Conservation (phyloP, 2,888 invertebrate species). For the Hemicrepidius hirtus region DNA sequence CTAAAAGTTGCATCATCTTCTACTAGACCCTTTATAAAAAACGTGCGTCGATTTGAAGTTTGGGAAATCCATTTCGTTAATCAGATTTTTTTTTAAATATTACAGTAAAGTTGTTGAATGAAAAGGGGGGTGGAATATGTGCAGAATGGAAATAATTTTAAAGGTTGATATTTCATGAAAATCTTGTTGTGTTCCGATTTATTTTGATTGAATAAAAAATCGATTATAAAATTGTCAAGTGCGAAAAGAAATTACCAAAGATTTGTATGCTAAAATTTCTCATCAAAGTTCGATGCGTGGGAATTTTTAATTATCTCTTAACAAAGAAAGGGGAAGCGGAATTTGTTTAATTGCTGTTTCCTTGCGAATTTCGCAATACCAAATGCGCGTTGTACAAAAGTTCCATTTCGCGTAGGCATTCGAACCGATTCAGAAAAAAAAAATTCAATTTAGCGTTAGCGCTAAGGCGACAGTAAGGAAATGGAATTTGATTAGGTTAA, state of each 20-base stretch:
- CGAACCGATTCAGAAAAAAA: neutral
- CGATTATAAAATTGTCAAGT: slow-evolving; percentile 7
- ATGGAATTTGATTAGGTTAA: slow-evolving; percentile 37
- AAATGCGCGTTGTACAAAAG: neutral
- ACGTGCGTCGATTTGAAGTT: no score
- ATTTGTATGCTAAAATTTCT: slow-evolving; percentile 17
- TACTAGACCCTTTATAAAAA: no score
- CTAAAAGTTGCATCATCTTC: no score
- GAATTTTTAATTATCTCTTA: slow-evolving; percentile 20
- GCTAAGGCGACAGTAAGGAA: slow-evolving; percentile 25
- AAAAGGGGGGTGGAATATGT: no score
- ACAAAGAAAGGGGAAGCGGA: slow-evolving; percentile 14
- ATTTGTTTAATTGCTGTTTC: slow-evolving; percentile 19
- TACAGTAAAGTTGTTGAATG: no score
- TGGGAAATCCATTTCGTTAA: no score
- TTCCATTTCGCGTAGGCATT: neutral
- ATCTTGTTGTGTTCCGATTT: no score
- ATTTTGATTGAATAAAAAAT: no score
- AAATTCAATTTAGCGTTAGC: slow-evolving; percentile 4
- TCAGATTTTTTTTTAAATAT: no score
- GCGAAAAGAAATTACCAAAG: slow-evolving; percentile 14
- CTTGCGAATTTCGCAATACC: neutral
- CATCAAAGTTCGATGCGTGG: slow-evolving; percentile 26
- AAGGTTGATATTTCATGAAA: no score
- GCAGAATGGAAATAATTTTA: no score